A percentile compares a stretch with the other conserved stretches of the same genome.
phyloP scores from a whole-genome alignment of 2,888 invertebrate species.

The Plebejus melissa region DNA sequence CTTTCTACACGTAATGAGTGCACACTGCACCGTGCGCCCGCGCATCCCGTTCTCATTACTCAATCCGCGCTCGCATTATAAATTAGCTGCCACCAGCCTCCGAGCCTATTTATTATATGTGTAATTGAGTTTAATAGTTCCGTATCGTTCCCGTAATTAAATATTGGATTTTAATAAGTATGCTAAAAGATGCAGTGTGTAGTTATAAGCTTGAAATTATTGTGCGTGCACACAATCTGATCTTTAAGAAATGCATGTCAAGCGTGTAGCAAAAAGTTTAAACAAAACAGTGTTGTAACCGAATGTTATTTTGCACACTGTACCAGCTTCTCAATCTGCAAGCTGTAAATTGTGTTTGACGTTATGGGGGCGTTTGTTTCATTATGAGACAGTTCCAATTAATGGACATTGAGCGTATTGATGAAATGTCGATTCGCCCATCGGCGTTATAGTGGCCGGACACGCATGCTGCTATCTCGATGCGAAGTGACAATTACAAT shows the following conservation, averaged over 20 bases:
- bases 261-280: not conserved
- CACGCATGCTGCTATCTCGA: conserved; percentile 58
- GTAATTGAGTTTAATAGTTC: conserved; percentile 26
- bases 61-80: conserved; percentile 27
- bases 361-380: conserved; percentile 33
- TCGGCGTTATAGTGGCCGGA: conserved; percentile 48
- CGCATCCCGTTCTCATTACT: conserved; percentile 55
- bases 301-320: not conserved
- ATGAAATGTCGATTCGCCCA: conserved; percentile 48
- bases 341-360: conserved; percentile 26
- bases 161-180: conserved; percentile 9
- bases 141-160: conserved; percentile 20
- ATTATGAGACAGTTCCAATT: conserved; percentile 36
- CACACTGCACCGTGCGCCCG: conserved; percentile 60
- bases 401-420: conserved; percentile 38
- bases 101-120: conserved; percentile 21
- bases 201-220: not conserved
- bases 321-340: conserved; percentile 9
- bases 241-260: not conserved
- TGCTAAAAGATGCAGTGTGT: not conserved
- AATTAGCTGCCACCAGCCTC: conserved; percentile 17
- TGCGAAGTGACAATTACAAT: conserved; percentile 45
- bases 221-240: not conserved
- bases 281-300: not conserved
- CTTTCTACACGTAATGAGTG: conserved; percentile 66